phyloP scores from a whole-genome alignment of 2,888 invertebrate species.

The Teinopalpus imperialis region DNA sequence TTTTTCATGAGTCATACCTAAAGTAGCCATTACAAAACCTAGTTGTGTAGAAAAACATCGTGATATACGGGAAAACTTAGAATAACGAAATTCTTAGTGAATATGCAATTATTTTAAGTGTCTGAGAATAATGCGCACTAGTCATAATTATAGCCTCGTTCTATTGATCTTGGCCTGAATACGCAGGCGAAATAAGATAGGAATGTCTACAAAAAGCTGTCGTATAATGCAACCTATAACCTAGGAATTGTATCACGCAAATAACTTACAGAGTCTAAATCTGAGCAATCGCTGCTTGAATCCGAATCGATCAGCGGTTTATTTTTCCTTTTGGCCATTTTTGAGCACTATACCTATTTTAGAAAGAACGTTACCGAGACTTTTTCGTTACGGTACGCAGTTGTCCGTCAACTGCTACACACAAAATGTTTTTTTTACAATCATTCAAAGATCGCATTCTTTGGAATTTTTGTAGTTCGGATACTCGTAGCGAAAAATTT shows the following conservation, averaged over 20 bases:
- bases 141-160: constrained; percentile 49
- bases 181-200: constrained; percentile 60
- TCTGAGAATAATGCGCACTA: constrained; percentile 45
- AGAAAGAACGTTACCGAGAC: constrained; percentile 31
- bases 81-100: constrained; percentile 3
- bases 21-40: constrained; percentile 36
- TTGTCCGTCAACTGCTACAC: constrained; percentile 39
- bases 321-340: constrained; percentile 93
- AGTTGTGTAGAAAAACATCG: constrained; percentile 35
- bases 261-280: constrained; percentile 90
- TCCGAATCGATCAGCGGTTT: constrained; percentile 92
- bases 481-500: not conserved
- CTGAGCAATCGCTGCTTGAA: constrained; percentile 90
- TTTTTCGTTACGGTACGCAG: constrained; percentile 35
- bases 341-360: constrained; percentile 31
- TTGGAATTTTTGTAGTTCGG: constrained; percentile 14
- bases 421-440: constrained; percentile 25
- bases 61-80: constrained; percentile 24
- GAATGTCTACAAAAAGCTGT: constrained; percentile 60
- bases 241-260: constrained; percentile 44
- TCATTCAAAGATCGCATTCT: constrained; percentile 20
- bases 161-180: constrained; percentile 69
- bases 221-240: constrained; percentile 45
- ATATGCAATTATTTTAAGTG: constrained; percentile 16
- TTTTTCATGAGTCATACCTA: constrained; percentile 50